phyloP scores from a whole-genome alignment of 1,140 invertebrate genomes.

The Cyclina sinensis region DNA sequence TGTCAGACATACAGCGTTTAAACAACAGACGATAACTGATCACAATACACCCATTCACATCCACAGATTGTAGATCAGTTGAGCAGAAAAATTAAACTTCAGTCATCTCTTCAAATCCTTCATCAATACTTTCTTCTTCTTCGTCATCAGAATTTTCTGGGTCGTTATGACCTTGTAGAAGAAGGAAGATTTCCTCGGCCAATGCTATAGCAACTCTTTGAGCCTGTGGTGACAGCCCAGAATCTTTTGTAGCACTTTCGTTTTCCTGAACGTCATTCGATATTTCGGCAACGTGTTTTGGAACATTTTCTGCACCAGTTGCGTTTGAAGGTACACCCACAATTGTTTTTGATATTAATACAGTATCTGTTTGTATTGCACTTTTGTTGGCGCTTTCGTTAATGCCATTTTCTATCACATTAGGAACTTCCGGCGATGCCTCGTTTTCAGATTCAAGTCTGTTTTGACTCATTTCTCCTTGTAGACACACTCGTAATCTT shows the following conservation, averaged over 20 bases:
- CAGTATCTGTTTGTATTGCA: conserved; percentile 7
- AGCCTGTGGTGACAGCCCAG: conserved; percentile 6
- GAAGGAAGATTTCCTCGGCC: conserved; percentile 38
- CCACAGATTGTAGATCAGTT: too few relatives aligned
- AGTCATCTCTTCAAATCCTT: conserved; percentile 52
- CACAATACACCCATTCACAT: too few relatives aligned
- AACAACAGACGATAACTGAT: too few relatives aligned
- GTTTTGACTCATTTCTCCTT: neutral
- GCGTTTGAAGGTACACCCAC: neutral
- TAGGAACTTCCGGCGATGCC: neutral
- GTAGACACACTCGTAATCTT: neutral
- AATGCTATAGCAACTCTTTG: conserved; percentile 21
- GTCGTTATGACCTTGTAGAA: conserved; percentile 10
- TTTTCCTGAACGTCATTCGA: neutral
- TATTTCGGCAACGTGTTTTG: neutral
- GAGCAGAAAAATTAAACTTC: neutral
- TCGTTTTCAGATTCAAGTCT: neutral
- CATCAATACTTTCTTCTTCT: conserved; percentile 43
- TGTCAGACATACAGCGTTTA: too few relatives aligned
- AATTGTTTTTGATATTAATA: neutral
- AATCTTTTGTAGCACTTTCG: neutral
- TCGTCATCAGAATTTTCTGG: neutral
- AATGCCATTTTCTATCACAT: neutral
- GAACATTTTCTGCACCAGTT: neutral
- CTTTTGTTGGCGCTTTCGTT: neutral